Conservation (phyloP, 2,888 invertebrate genomes). For the Plemyria rubiginata region DNA sequence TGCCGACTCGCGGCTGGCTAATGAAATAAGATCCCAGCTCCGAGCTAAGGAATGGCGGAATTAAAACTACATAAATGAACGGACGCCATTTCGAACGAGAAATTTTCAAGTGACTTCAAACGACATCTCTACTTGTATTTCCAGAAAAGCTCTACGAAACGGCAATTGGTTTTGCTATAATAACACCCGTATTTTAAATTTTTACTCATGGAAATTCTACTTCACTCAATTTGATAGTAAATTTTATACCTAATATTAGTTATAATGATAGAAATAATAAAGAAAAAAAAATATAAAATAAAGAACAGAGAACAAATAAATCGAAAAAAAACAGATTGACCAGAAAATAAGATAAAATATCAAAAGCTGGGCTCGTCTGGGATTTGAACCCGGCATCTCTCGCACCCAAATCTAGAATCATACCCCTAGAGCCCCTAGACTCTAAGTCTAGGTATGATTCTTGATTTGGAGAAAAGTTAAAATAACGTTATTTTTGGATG, state of each 20-base stretch:
- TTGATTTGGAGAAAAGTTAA: no score
- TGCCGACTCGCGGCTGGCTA: slow-evolving; percentile 73
- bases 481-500: no score
- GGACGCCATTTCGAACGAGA: slow-evolving; percentile 68
- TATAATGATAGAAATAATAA: no score
- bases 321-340: not conserved
- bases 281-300: no score
- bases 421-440: no score
- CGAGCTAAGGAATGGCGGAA: slow-evolving; percentile 82
- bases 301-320: not conserved
- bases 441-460: no score
- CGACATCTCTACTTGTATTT: slow-evolving; percentile 35
- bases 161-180: slow-evolving; percentile 16
- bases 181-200: not conserved
- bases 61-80: slow-evolving; percentile 84
- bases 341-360: slow-evolving; percentile 61
- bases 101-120: slow-evolving; percentile 46
- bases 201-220: not conserved
- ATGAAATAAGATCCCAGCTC: slow-evolving; percentile 81
- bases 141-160: slow-evolving; percentile 25
- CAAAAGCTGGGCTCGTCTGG: slow-evolving; percentile 72
- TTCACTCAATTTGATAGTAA: not conserved
- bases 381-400: slow-evolving; percentile 84
- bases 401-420: slow-evolving; percentile 86
- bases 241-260: not conserved